Evolutionary conservation across 2,797 vertebrate genomes (phyloP).

Genomic region (Euphonia xanthogaster): DNA sequence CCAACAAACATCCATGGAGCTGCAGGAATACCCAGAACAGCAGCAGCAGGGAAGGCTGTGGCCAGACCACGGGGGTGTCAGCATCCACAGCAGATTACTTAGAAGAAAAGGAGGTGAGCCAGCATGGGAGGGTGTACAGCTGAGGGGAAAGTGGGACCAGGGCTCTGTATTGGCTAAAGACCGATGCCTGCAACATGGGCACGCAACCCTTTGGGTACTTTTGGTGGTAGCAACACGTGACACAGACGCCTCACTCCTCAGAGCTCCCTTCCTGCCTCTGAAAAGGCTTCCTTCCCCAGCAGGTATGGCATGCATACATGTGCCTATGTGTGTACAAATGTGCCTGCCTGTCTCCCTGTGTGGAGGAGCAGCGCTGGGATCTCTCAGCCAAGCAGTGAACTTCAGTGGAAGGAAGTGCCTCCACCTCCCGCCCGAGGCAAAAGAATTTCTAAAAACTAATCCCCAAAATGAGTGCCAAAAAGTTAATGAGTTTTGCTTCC

Average conservation of each 20-base stretch:
- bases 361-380: accelerated
- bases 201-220: not conserved
- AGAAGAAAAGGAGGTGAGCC: not conserved
- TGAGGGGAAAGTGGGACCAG: not conserved
- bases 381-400: accelerated
- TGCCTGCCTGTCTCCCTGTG: not conserved
- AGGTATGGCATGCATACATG: accelerated
- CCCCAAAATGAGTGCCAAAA: not conserved
- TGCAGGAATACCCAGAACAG: not conserved
- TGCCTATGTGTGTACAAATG: accelerated
- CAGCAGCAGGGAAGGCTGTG: not conserved
- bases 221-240: accelerated
- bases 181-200: not conserved
- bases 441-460: slow-evolving; percentile 28
- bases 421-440: not conserved
- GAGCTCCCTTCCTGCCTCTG: not conserved
- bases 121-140: not conserved
- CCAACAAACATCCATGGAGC: not conserved
- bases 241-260: not conserved
- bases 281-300: not conserved
- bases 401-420: not conserved
- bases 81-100: not conserved
- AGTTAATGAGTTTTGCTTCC: slow-evolving; percentile 44
- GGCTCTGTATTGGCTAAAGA: not conserved
- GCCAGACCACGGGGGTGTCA: not conserved